Evolutionary conservation across 2,797 vertebrate genomes (phyloP).

Genomic region (Xenopus petersii): DNA sequence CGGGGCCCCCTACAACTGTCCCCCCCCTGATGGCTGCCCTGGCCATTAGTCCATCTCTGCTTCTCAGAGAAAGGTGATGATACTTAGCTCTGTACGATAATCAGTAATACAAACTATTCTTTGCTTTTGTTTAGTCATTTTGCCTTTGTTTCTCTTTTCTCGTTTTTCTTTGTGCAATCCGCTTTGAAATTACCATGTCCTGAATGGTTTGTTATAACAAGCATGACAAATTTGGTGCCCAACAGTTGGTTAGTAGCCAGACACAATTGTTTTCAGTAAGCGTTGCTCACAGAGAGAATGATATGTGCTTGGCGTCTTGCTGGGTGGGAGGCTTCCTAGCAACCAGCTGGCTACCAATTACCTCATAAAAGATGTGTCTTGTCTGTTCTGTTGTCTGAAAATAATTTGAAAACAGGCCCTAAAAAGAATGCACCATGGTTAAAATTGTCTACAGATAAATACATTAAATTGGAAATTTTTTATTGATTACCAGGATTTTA

Average conservation of each 20-base stretch:
- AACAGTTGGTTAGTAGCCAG: constrained; percentile 19
- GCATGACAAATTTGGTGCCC: constrained; percentile 25
- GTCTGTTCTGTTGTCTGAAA: no score
- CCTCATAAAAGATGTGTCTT: background rate
- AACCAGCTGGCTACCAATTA: constrained; percentile 38
- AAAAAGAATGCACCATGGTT: no score
- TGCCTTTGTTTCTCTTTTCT: background rate
- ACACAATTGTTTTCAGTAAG: constrained; percentile 10
- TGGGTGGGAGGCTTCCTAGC: constrained; percentile 30
- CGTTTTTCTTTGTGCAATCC: constrained; percentile 3
- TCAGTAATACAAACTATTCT: no score
- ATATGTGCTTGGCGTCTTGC: constrained; percentile 39
- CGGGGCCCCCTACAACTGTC: no score
- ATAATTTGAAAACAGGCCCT: no score
- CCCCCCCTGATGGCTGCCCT: no score
- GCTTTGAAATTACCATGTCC: constrained; percentile 14
- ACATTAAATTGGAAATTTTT: no score
- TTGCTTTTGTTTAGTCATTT: no score
- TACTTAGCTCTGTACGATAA: background rate
- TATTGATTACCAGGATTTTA: no score
- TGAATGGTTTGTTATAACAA: background rate
- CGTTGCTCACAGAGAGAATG: constrained; percentile 12
- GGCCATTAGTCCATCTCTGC: constrained; percentile 2
- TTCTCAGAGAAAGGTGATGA: constrained; percentile 22
- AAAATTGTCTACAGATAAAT: no score